Conservation (phyloP, 2,113 vertebrate species). For the Chaetops frenatus region DNA sequence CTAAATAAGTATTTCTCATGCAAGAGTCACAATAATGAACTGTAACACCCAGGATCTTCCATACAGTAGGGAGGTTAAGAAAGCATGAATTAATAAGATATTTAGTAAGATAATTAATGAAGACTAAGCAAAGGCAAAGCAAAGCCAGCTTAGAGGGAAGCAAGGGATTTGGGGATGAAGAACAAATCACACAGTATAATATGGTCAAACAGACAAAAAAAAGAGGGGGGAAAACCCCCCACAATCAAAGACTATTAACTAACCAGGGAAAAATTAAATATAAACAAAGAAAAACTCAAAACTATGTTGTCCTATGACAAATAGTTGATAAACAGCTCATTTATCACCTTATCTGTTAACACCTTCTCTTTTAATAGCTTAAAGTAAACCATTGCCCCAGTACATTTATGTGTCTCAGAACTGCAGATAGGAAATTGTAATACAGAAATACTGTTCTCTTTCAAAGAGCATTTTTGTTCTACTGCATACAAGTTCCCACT, state of each 20-base stretch:
- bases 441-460: not conserved
- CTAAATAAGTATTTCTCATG: not conserved
- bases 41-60: not conserved
- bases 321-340: not conserved
- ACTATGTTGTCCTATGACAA: not conserved
- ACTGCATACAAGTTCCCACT: not conserved
- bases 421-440: not conserved
- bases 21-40: not conserved
- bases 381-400: not conserved
- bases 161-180: not conserved
- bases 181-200: not conserved
- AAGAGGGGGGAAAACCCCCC: rapidly evolving
- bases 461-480: not conserved
- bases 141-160: not conserved
- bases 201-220: not conserved
- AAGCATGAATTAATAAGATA: not conserved
- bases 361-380: not conserved
- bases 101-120: not conserved
- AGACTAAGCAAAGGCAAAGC: not conserved
- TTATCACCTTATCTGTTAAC: not conserved
- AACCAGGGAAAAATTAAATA: not conserved
- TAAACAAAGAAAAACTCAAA: not conserved
- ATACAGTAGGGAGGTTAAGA: not conserved
- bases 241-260: not conserved
- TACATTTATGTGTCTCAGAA: not conserved